Conservation (phyloP, 2,888 invertebrate species). For the Calliphora vomitoria region DNA sequence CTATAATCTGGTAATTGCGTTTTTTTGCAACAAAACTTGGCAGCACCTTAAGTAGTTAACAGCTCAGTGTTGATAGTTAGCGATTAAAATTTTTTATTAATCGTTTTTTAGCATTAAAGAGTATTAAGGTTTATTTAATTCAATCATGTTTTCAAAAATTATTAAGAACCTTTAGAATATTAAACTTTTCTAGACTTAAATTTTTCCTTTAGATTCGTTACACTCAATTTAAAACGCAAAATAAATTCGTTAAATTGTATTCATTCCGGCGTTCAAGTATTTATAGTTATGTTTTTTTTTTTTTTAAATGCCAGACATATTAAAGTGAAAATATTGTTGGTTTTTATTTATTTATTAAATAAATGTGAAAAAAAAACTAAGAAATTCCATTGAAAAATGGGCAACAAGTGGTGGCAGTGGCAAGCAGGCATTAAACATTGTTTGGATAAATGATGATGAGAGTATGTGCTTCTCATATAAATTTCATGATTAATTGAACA, state of each 20-base stretch:
- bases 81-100: too few relatives aligned
- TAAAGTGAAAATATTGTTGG: not conserved
- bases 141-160: too few relatives aligned
- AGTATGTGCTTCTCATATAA: conserved; percentile 43
- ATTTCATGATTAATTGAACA: conserved; percentile 52
- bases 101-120: too few relatives aligned
- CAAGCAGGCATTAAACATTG: conserved; percentile 4
- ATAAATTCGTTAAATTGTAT: not conserved
- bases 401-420: conserved; percentile 45
- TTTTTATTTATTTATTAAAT: conserved; percentile 31
- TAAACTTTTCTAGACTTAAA: too few relatives aligned
- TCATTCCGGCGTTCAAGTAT: not conserved
- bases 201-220: too few relatives aligned
- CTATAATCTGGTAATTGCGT: too few relatives aligned
- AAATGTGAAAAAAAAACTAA: conserved; percentile 12
- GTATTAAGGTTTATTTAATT: too few relatives aligned
- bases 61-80: too few relatives aligned
- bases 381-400: conserved; percentile 50
- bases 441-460: not conserved
- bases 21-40: not conserved
- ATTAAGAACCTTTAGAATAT: too few relatives aligned
- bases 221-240: not conserved
- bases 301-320: conserved; percentile 19
- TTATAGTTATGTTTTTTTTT: not conserved
- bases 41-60: too few relatives aligned